phyloP scores from a whole-genome alignment of 2,797 vertebrate genomes.

The Apogon talboti region DNA sequence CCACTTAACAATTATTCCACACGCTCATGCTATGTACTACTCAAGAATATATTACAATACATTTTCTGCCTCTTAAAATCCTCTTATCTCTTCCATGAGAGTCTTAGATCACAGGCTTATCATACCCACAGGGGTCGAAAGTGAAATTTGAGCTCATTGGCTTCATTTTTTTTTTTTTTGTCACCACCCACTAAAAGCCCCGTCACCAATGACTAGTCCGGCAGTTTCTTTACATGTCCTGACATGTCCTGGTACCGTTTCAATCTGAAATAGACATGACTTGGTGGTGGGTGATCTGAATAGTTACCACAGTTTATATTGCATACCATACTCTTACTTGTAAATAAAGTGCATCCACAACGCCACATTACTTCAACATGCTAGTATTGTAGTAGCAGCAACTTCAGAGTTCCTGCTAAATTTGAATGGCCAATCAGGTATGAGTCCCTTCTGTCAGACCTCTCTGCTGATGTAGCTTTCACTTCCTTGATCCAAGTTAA shows the following conservation, averaged over 20 bases:
- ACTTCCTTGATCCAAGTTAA: slow-evolving; percentile 33
- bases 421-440: slow-evolving; percentile 25
- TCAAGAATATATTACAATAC: neutral
- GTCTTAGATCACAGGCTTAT: neutral
- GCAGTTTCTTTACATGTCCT: slow-evolving; percentile 46
- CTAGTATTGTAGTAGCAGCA: slow-evolving; percentile 20
- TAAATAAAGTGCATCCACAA: neutral
- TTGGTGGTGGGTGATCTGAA: slow-evolving; percentile 1
- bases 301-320: slow-evolving; percentile 7
- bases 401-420: slow-evolving; percentile 13
- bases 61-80: neutral
- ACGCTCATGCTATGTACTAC: neutral
- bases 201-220: slow-evolving; percentile 23
- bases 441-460: slow-evolving; percentile 1
- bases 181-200: slow-evolving; percentile 28
- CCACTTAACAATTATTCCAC: too few species aligned
- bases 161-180: slow-evolving; percentile 16
- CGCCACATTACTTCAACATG: slow-evolving; percentile 6
- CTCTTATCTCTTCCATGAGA: neutral
- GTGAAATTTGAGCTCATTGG: slow-evolving; percentile 41
- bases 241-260: slow-evolving; percentile 49
- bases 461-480: slow-evolving; percentile 44
- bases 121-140: slow-evolving; percentile 13
- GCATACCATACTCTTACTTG: slow-evolving; percentile 1
- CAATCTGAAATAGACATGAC: slow-evolving; percentile 32